Evolutionary conservation across 30 jellyfish, hydroid and myxozoan genomes (phyloP), one percentile per base, ranked within the genome.

Genomic region (Cassiopea xamachana): DNA sequence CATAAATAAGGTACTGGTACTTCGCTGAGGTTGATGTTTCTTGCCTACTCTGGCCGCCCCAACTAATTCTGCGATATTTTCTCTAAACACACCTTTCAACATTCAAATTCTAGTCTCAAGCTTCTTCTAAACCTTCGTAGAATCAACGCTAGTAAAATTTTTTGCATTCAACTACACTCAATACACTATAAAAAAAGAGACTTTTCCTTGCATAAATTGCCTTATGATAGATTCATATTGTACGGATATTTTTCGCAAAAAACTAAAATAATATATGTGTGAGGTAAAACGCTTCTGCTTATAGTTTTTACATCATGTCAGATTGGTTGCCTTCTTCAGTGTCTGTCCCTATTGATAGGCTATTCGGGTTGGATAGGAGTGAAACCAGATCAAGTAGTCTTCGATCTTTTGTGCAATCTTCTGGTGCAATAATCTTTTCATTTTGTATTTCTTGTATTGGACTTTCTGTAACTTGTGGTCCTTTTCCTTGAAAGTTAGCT

Each of bases 331-430:
- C 0, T 27, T 27, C 39, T 27, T 27, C 39, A 27, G 39, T 27
- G 39, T 27, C 39, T 27, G 39, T 27, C 46, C 27, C n/a, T 68
- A 4, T 68, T 7, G 46, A 71, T 71, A 75, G 1, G 69, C 91
- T 83, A 43, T 50, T 51, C 6, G 67, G 62, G 60, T 87, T 76
- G 67, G 51, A 77, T 49, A 87, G 94, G 77, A 87, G 49, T 18
- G 94, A 87, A 8, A 87, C 94, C 83, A 87, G 60, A 15, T 79
- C 70, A 17, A 76, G 72, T 50, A 87, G 60, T 68, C 94, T 45
- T 64, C 89, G 94, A 48, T 87, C 94, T 16, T 77, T 69, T 1
- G 89, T 62, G 70, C 89, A 77, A 19, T 49, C 62, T 62, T 15
- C 84, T 46, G 51, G 87, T 18, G 87, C 75, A 71, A 7, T 3